Base-by-base conservation (phyloP, 2,113 vertebrate species). In the Amphiprion ocellaris region DNA sequence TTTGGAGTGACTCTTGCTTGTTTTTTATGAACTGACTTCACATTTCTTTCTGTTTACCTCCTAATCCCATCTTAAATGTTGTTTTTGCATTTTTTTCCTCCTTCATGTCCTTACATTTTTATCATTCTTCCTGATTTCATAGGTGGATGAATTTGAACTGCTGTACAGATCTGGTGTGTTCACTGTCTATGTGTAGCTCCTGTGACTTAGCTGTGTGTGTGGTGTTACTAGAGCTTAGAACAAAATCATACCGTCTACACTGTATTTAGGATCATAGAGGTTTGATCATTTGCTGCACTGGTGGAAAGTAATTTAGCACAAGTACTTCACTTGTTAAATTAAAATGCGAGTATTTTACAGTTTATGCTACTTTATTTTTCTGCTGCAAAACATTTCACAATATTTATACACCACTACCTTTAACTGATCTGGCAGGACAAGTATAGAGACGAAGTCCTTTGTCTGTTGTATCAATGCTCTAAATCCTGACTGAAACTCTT, bases 91-190 rank as follows among this genome's bases (percentile, higher is more conserved):
- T 33, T 86, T 33, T 86, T 70, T 69, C 33, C 63, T 12, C 55
- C 5, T 24, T 71, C 52, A 46, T 82, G 59, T 82, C 26, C 41
- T 70, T n/a, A 30, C 23, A 52, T 61, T 39, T 33, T 64, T 55
- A 56, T 62, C 21, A 58, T 77, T 55, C 49, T 55, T 81, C 65
- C 77, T 23, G 58, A 77, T 79, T 61, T 90, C 91, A 81, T 88
- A 90, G 90, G 71, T 92, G 89, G 86, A 93, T 93, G 93, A 91
- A 87, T 93, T 92, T 94, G 92, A 93, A 85, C 95, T 94, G 94
- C 93, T 95, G 88, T 94, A 92, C 95, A 87, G 90, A 92, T 86
- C 69, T 83, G 90, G 92, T 94, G 91, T 93, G 89, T 94, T 82
- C 58, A 70, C 81, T 69, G 49, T 86, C 52, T 84, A 58, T 69